Evolutionary conservation across 2,797 vertebrate genomes (phyloP).

Genomic region (Notolepis coatsorum): DNA sequence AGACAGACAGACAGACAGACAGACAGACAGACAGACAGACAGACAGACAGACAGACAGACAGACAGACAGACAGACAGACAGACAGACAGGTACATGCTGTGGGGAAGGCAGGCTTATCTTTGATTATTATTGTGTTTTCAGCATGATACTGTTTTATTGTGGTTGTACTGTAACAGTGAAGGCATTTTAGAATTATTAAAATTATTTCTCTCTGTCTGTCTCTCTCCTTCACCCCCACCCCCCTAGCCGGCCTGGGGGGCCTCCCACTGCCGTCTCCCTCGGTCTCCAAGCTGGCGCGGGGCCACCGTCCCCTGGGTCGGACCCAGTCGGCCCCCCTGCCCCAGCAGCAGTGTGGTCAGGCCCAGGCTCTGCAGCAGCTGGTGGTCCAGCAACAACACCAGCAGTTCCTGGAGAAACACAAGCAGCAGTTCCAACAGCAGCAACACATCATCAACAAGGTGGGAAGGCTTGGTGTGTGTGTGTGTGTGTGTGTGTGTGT

Average conservation of each 20-base stretch:
- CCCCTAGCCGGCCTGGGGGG: constrained; percentile 84
- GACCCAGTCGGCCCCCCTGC: constrained; percentile 96
- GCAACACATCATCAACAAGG: constrained; percentile 96
- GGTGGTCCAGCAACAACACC: constrained; percentile 92
- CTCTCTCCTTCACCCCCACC: neutral
- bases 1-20: too few species aligned
- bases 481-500: neutral
- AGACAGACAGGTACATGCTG: too few species aligned
- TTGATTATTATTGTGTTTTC: too few species aligned
- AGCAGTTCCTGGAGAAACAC: constrained; percentile 94
- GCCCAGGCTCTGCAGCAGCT: constrained; percentile 92
- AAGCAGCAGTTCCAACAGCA: constrained; percentile 93
- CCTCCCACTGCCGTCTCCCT: constrained; percentile 89
- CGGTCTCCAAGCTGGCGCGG: constrained; percentile 93
- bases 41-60: too few species aligned
- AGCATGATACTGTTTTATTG: too few species aligned
- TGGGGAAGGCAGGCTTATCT: too few species aligned
- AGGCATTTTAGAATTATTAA: too few species aligned
- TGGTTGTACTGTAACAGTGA: too few species aligned
- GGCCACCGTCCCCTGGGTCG: constrained; percentile 95
- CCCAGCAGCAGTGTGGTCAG: constrained; percentile 85
- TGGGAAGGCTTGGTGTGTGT: constrained; percentile 42
- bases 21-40: too few species aligned
- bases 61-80: too few species aligned
- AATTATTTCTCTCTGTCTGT: neutral